A percentile compares a stretch with the other conserved stretches of the same genome.
Evolutionary conservation across 2,113 vertebrate species (phyloP).

Genomic region (Talpa occidentalis): DNA sequence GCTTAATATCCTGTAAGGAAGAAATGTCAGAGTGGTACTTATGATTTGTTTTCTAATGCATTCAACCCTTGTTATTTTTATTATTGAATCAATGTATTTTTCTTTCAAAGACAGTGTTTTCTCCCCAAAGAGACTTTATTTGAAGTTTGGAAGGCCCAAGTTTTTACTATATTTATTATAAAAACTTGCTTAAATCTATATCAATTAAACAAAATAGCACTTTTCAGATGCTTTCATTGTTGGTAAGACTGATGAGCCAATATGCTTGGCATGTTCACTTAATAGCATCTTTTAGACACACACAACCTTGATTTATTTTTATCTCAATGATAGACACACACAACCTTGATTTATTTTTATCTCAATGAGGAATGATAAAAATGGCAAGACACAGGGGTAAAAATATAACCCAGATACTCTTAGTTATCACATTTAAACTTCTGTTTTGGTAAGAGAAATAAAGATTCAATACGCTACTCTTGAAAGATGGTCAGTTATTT

Average conservation of each 20-base stretch:
- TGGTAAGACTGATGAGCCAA: not conserved
- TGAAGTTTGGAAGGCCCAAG: not conserved
- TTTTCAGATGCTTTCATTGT: not conserved
- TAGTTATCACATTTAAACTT: slow-evolving; percentile 16
- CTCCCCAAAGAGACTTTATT: slow-evolving; percentile 2
- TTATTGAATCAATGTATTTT: not conserved
- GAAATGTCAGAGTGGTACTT: not conserved
- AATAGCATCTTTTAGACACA: not conserved
- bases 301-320: not conserved
- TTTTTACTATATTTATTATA: slow-evolving; percentile 1
- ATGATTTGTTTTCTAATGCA: not conserved
- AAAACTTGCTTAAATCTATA: not conserved
- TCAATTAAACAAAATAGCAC: not conserved
- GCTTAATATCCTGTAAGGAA: not conserved
- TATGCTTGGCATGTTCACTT: not conserved
- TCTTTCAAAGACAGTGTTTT: slow-evolving; percentile 16
- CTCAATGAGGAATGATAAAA: not conserved
- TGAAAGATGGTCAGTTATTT: slow-evolving; percentile 9
- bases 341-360: not conserved
- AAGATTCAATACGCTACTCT: not conserved
- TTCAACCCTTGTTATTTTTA: not conserved
- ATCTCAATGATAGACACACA: not conserved
- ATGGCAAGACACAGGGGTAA: not conserved
- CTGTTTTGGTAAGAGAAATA: not conserved
- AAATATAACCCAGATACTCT: not conserved